phyloP scores from a whole-genome alignment of 2,888 invertebrate genomes.

The Peribatodes rhomboidaria region DNA sequence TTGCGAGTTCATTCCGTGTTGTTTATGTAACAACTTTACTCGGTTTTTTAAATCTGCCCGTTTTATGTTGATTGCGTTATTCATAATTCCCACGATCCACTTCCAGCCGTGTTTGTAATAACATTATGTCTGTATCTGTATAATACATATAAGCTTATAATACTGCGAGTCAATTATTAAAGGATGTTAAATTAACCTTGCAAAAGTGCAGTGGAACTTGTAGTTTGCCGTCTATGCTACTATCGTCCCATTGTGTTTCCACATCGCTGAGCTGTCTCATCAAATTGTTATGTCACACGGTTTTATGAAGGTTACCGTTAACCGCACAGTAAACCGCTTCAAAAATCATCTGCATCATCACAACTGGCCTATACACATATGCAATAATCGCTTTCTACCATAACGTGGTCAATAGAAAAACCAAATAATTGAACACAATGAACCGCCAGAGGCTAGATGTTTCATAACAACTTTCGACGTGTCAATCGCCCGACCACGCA shows the following conservation, averaged over 20 bases:
- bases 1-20: conserved; percentile 37
- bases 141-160: conserved; percentile 17
- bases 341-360: conserved; percentile 39
- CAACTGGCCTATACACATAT: conserved; percentile 34
- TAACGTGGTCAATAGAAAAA: conserved; percentile 29
- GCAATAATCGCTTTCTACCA: conserved; percentile 31
- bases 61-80: conserved; percentile 30
- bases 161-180: conserved; percentile 34
- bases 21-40: conserved; percentile 42
- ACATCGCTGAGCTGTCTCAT: conserved; percentile 69
- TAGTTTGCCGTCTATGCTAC: conserved; percentile 55
- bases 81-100: conserved; percentile 35
- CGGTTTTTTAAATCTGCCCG: conserved; percentile 20
- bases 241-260: conserved; percentile 75
- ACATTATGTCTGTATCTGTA: conserved; percentile 17
- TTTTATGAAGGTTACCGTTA: conserved; percentile 62
- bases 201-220: conserved; percentile 59
- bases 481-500: conserved; percentile 30
- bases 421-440: conserved; percentile 36
- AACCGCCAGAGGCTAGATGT: conserved; percentile 29
- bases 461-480: conserved; percentile 38
- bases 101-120: conserved; percentile 24
- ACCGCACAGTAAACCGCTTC: conserved; percentile 37
- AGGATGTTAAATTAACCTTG: conserved; percentile 61
- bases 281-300: conserved; percentile 70